A percentile compares a stretch with the other conserved stretches of the same genome.
Evolutionary conservation across 2,797 vertebrate species (phyloP).

Genomic region (Telmatherina bonti): DNA sequence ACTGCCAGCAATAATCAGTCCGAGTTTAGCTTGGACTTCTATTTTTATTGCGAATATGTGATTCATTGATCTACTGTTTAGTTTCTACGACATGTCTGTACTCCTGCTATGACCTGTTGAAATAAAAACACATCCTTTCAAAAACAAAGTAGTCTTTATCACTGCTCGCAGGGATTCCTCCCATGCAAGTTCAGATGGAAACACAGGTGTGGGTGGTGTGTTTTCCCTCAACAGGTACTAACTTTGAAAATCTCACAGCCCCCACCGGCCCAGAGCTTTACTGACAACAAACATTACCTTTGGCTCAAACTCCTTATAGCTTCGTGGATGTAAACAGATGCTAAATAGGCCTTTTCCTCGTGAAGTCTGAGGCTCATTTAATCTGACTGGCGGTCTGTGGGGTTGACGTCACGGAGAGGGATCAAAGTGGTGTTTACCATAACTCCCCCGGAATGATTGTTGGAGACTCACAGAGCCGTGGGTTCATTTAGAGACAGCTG

Average conservation of each 20-base stretch:
- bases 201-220: constrained; percentile 53
- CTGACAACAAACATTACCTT: constrained; percentile 59
- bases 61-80: background rate
- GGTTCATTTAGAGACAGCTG: constrained; percentile 37
- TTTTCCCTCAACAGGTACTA: constrained; percentile 52
- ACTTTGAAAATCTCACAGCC: constrained; percentile 59
- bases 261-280: constrained; percentile 36
- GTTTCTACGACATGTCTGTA: constrained; percentile 1
- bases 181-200: constrained; percentile 35
- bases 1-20: background rate
- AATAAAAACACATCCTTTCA: constrained; percentile 43
- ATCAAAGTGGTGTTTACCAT: constrained; percentile 51
- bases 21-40: background rate
- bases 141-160: constrained; percentile 4
- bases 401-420: constrained; percentile 39
- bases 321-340: constrained; percentile 16
- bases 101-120: constrained; percentile 5
- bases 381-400: constrained; percentile 25
- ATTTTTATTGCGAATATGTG: background rate
- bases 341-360: constrained; percentile 30
- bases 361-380: constrained; percentile 47
- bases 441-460: constrained; percentile 39
- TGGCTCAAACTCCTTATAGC: constrained; percentile 25
- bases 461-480: constrained; percentile 11
- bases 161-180: background rate